These are phyloP conservation scores for Synergus laeviventris DNA, from an alignment of 2,888 invertebrate genomes.

Conservation along the genomic window DNA sequence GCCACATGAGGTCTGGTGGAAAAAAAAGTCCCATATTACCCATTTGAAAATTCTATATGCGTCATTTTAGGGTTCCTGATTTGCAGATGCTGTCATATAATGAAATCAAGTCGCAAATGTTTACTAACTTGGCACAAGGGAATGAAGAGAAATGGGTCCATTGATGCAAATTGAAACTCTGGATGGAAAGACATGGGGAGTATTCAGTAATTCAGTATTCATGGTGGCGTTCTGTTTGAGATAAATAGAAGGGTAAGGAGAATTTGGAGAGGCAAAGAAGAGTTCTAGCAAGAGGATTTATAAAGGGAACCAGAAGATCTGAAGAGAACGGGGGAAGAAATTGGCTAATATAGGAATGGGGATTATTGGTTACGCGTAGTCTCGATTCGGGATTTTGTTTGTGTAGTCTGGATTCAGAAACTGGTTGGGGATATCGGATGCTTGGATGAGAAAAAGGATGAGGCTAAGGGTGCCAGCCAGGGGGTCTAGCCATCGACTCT, in stretches of 20 bases:
- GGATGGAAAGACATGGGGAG: not conserved
- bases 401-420: conserved; percentile 37
- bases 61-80: not conserved
- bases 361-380: conserved; percentile 17
- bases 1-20: not conserved
- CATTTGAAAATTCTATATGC: not conserved
- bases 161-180: not conserved
- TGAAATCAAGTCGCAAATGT: not conserved
- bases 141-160: not conserved
- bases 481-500: conserved; percentile 60
- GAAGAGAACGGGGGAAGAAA: not conserved
- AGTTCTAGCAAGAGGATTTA: not conserved
- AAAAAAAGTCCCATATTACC: not conserved
- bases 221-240: not conserved
- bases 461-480: conserved; percentile 57
- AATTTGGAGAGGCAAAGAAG: not conserved
- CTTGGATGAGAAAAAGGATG: conserved; percentile 29
- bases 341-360: conserved; percentile 1
- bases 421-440: conserved; percentile 36
- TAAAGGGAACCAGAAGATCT: not conserved
- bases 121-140: not conserved
- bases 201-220: conserved; percentile 2
- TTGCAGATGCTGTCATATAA: not conserved
- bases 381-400: conserved; percentile 24
- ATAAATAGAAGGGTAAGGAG: not conserved